These are phyloP conservation scores for Chloebia gouldiae DNA, from an alignment of 2,113 vertebrate species.

Conservation along the genomic window DNA sequence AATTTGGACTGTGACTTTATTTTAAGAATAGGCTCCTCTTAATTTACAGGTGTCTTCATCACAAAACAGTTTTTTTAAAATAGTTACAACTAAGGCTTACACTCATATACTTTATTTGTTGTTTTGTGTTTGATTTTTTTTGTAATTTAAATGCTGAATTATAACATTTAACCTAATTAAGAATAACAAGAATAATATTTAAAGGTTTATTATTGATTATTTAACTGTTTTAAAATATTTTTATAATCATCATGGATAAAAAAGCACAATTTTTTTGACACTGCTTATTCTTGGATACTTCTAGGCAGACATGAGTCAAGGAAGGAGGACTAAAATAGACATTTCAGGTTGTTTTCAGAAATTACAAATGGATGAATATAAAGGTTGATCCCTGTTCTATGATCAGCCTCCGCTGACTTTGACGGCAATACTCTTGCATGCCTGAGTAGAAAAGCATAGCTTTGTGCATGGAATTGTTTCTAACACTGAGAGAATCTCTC, in stretches of 20 bases:
- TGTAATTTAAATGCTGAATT: not conserved
- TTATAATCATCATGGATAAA: not conserved
- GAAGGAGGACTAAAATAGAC: not conserved
- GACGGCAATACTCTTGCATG: not conserved
- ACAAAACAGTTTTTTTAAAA: not conserved
- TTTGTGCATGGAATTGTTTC: not conserved
- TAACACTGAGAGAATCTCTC: not conserved
- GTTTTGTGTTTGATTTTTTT: too few species aligned
- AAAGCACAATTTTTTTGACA: not conserved
- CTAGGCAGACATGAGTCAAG: not conserved
- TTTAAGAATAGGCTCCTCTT: constrained; percentile 65
- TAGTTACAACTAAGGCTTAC: not conserved
- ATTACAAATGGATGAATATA: not conserved
- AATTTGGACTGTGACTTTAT: constrained; percentile 83
- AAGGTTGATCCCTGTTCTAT: not conserved
- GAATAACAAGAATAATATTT: not conserved
- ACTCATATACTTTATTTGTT: not conserved
- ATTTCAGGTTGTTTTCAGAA: not conserved
- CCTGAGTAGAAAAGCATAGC: not conserved
- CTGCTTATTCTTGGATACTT: constrained; percentile 33
- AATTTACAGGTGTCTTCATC: constrained; percentile 60
- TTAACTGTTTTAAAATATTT: not conserved
- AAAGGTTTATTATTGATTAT: not conserved
- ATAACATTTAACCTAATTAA: not conserved
- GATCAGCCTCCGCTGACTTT: not conserved